Evolutionary conservation across 2,113 vertebrate species (phyloP), one percentile per base, ranked within the genome.

Genomic region (Trichechus manatus): DNA sequence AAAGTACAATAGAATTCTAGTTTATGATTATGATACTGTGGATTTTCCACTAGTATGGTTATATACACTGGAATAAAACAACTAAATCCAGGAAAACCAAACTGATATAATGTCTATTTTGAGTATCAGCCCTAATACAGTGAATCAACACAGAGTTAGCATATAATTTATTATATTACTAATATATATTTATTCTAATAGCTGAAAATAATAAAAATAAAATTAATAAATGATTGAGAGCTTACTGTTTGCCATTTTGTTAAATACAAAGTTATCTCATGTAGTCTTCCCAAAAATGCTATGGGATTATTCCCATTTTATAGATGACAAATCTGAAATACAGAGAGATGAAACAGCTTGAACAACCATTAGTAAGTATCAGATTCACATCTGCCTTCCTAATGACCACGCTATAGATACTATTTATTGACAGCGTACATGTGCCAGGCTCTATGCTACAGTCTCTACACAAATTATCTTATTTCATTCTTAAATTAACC

Each of bases 1-100:
- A 56, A 90, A 87, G 15, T 87, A 27, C 89, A 95, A 94, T 61
- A 59, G n/a, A 42, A 75, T 90, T 96, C 19, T 88, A 63, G 53
- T 56, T 87, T 90, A 72, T 83, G 27, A 80, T 93, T 93, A 80
- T 79, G 90, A 14, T 87, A 72, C 23, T 87, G 39, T 44, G 1
- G 13, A 87, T 20, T 75, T 96, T 95, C 90, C 31, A 31, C 56
- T 84, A 75, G 13, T 83, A 63, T 84, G 53, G 20, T 75, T 80
- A 33, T 95, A 56, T 2, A 23, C 23, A 42, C 23, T 75, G 44
- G 9, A 91, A 63, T 75, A 36, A 23, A 85, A 63, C 25, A 72
- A 56, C 53, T 74, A 91, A 93, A 75, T 87, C 29, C 19, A 85
- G 66, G 64, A 36, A 75, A 91, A 81, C 68, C 42, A 87, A 70